Evolutionary conservation across 2,888 invertebrate species (phyloP), one percentile per base, ranked within the genome.

Genomic region (Agapetus fuscipes): DNA sequence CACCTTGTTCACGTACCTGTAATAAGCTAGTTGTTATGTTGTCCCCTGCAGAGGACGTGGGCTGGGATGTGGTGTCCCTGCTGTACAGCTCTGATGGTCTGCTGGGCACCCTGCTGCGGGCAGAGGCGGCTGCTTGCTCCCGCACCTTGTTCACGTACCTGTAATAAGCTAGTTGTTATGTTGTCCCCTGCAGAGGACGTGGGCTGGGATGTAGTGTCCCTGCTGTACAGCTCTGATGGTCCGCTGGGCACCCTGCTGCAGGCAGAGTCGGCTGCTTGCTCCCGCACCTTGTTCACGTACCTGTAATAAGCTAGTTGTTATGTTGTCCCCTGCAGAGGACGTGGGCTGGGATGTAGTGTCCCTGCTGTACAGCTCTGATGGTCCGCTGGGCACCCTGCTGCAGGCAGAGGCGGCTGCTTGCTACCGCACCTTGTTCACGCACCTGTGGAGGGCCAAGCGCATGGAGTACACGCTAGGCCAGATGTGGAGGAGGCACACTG

Each of bases 281-380:
- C 91, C 64, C 77, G 87, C 49, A 76, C 82, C 48, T 76, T 91
- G 20, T 93, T 91, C 65, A 82, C 86, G 53, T 83, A 88, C 49
- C 70, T 93, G 49, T 93, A n/a, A n/a, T n/a, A n/a, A n/a, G n/a
- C n/a, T n/a, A n/a, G n/a, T n/a, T n/a, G n/a, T n/a, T n/a, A n/a
- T n/a, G n/a, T n/a, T n/a, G n/a, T n/a, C n/a, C n/a, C n/a, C n/a
- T 1, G 69, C 74, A 35, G 80, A 84, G 35, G 90, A 91, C 60
- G 76, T 75, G 41, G 90, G 90, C 3, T 91, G 90, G 88, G 91
- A 93, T 62, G 85, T 90, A 35, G 90, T 90, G 62, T 80, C 82
- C 51, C 68, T 93, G 30, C 81, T 87, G 57, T 93, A 93, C 62
- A 80, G 85, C 53, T 83, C 87, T 31, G 83, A 86, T 60, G 91